These are phyloP conservation scores for Zhuqinia jingwanae DNA, from an alignment of 2,888 invertebrate species.

Conservation along the genomic window DNA sequence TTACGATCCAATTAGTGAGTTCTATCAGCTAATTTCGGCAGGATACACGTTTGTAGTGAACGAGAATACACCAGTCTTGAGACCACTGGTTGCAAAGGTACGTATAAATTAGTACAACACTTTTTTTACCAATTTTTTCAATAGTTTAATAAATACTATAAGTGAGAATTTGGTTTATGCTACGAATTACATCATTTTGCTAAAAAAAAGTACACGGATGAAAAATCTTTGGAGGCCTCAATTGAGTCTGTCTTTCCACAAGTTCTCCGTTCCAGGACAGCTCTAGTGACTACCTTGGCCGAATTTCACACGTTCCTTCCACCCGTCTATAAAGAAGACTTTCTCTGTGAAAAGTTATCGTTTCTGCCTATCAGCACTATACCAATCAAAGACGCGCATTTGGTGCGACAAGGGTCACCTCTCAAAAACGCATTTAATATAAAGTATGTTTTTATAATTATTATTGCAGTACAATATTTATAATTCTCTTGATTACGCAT, in stretches of 20 bases:
- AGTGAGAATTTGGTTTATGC: no score
- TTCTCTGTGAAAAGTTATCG: constrained; percentile 44
- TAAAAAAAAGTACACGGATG: background rate
- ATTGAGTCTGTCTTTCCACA: constrained; percentile 17
- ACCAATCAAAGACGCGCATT: constrained; percentile 32
- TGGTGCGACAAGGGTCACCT: constrained; percentile 30
- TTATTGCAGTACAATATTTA: no score
- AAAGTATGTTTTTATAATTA: constrained; percentile 25
- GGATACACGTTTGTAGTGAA: constrained; percentile 27
- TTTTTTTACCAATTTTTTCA: no score
- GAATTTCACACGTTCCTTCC: constrained; percentile 50
- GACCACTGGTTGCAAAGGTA: constrained; percentile 2
- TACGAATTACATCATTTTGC: no score
- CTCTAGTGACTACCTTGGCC: constrained; percentile 17
- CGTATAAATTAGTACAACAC: no score
- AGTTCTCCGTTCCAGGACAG: background rate
- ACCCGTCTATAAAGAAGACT: constrained; percentile 15
- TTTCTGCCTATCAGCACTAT: background rate
- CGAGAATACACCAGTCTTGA: constrained; percentile 20
- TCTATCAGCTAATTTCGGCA: background rate
- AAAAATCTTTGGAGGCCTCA: background rate
- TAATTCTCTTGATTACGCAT: no score
- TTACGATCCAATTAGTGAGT: background rate
- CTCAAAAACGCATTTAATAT: constrained; percentile 42
- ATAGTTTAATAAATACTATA: no score